A percentile compares a stretch with the other conserved stretches of the same genome.
phyloP scores from a whole-genome alignment of 2,113 vertebrate genomes.

The Oryzias celebensis region DNA sequence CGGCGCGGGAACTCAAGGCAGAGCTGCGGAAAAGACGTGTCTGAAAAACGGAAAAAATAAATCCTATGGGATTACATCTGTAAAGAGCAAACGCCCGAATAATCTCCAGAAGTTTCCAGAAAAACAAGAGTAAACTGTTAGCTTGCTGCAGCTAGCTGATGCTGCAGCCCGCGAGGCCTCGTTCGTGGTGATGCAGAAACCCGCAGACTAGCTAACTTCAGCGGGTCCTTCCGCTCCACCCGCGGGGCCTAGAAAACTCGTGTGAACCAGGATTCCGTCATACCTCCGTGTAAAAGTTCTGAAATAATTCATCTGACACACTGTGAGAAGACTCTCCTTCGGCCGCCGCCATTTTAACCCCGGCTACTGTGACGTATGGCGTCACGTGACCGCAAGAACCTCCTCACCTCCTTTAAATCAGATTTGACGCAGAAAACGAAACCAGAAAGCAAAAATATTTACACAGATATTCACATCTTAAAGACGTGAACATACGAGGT shows the following conservation, averaged over 20 bases:
- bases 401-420: neutral
- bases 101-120: too few relatives aligned
- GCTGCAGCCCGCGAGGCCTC: conserved; percentile 23
- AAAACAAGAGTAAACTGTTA: conserved; percentile 19
- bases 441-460: too few relatives aligned
- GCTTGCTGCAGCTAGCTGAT: conserved; percentile 41
- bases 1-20: too few relatives aligned
- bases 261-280: fast-evolving
- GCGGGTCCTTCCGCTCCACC: neutral
- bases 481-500: too few relatives aligned
- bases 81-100: fast-evolving
- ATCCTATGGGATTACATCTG: neutral
- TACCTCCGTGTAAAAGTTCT: conserved; percentile 79
- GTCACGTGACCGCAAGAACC: conserved; percentile 36
- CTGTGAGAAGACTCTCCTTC: conserved; percentile 65
- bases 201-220: fast-evolving
- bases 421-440: too few relatives aligned
- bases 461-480: too few relatives aligned
- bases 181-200: neutral
- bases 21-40: too few relatives aligned
- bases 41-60: too few relatives aligned
- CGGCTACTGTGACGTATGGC: conserved; percentile 55
- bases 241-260: fast-evolving
- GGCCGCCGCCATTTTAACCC: conserved; percentile 75
- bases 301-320: conserved; percentile 76